A percentile compares a stretch with the other conserved stretches of the same genome.
phyloP scores from a whole-genome alignment of 2,113 vertebrate genomes.

The Chamaea fasciata region DNA sequence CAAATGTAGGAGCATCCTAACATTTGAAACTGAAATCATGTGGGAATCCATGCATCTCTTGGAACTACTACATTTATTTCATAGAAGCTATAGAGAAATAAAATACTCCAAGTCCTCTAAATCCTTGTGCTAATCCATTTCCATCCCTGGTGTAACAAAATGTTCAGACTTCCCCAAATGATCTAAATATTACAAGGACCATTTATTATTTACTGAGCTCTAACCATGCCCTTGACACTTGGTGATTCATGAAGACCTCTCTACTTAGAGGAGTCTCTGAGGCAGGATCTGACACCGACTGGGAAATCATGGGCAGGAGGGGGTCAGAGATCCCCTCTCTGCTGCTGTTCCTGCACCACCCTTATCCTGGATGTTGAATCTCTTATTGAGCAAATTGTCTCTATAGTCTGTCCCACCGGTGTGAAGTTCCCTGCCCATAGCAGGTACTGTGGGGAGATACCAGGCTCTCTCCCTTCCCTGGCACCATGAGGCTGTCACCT shows the following conservation, averaged over 20 bases:
- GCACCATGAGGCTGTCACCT: neutral
- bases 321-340: neutral
- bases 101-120: neutral
- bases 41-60: neutral
- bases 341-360: neutral
- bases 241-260: neutral
- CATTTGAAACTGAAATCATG: neutral
- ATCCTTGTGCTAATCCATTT: neutral
- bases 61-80: neutral
- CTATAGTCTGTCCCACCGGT: neutral
- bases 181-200: neutral
- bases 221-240: neutral
- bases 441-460: rapidly evolving
- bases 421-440: neutral
- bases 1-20: neutral
- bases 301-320: neutral
- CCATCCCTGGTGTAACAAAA: neutral
- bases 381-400: neutral
- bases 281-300: neutral
- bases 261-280: neutral
- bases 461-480: neutral
- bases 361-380: neutral
- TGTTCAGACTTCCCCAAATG: neutral
- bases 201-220: constrained; percentile 5
- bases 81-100: neutral